Evolutionary conservation across 2,797 vertebrate genomes (phyloP), one percentile per base, ranked within the genome.

Genomic region (Alosa sapidissima): DNA sequence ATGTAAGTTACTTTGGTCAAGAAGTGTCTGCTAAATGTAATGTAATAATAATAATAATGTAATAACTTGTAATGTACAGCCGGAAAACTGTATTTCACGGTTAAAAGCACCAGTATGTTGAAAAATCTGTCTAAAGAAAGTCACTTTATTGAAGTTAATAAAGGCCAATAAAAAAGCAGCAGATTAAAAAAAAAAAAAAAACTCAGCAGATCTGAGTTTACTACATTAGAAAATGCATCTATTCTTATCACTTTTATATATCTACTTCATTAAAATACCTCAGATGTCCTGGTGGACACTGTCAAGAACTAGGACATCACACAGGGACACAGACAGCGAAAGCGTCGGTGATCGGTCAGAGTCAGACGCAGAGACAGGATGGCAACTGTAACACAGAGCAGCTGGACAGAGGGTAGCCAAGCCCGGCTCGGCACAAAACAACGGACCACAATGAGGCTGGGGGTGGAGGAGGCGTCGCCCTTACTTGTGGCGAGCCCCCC

Each of bases 401-500:
- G 82, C 85, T 86, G 87, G 81, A 87, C 81, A 84, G 84, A 86
- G 81, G 82, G 85, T 36, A 68, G 78, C 86, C 78, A 82, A 82
- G 58, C 84, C 84, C 85, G 55, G 85, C 87, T 83, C 81, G 60
- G 84, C 84, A 78, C 85, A 87, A 83, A 84, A 81, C 84, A 85
- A 81, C 36, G 36, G 14, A 78, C 14, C 24, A 72, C 62, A 19
- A 81, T 24, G 51, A 58, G 36, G 83, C 83, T 41, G 52, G 45
- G 84, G 33, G 72, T 78, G 72, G 78, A 81, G 41, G 54, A 60
- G 49, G 78, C 81, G 54, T 89, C 94, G 94, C 95, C 95, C 97
- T 98, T 98, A 99, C 98, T 97, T 99, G 98, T 91, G 98, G 98
- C 94, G 98, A 99, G 95, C 97, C 97, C 94, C 98, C 97, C 1